phyloP scores from a whole-genome alignment of 2,888 invertebrate species.

The Archips xylosteana region DNA sequence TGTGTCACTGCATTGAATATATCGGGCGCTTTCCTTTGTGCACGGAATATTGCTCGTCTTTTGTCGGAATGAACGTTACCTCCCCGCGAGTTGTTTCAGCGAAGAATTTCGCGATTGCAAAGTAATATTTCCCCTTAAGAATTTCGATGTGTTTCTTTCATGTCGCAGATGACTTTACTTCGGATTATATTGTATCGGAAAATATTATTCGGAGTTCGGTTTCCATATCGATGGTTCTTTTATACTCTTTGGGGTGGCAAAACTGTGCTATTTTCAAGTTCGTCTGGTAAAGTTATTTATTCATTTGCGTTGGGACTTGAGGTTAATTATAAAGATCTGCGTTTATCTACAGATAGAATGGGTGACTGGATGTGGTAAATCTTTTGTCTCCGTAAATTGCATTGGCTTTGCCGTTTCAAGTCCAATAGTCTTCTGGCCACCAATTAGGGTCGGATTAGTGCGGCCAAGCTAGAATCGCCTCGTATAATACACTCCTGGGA shows the following conservation, averaged over 20 bases:
- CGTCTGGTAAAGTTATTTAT: constrained; percentile 10
- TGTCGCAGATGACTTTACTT: constrained; percentile 81
- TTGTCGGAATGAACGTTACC: constrained; percentile 84
- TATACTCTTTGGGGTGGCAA: constrained; percentile 41
- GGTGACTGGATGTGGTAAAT: constrained; percentile 55
- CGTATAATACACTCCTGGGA: constrained; percentile 66
- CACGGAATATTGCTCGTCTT: constrained; percentile 84
- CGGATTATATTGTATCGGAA: constrained; percentile 74
- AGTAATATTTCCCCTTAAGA: constrained; percentile 85
- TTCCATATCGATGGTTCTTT: constrained; percentile 60
- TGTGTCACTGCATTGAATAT: constrained; percentile 86
- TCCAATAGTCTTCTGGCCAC: constrained; percentile 81
- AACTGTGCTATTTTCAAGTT: constrained; percentile 22
- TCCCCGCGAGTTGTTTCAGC: constrained; percentile 83
- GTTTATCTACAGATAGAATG: background rate
- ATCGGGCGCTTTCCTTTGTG: constrained; percentile 84
- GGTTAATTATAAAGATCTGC: constrained; percentile 1
- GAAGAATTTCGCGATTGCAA: constrained; percentile 84
- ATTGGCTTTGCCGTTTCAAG: constrained; percentile 77
- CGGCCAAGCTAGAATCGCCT: constrained; percentile 53
- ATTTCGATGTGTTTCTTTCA: constrained; percentile 84
- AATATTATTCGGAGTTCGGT: constrained; percentile 69
- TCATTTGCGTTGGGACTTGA: background rate
- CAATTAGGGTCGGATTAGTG: constrained; percentile 81
- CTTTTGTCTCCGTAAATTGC: constrained; percentile 75